Base-by-base conservation (phyloP, 2,797 vertebrate species). In the Leptoclinus maculatus region DNA sequence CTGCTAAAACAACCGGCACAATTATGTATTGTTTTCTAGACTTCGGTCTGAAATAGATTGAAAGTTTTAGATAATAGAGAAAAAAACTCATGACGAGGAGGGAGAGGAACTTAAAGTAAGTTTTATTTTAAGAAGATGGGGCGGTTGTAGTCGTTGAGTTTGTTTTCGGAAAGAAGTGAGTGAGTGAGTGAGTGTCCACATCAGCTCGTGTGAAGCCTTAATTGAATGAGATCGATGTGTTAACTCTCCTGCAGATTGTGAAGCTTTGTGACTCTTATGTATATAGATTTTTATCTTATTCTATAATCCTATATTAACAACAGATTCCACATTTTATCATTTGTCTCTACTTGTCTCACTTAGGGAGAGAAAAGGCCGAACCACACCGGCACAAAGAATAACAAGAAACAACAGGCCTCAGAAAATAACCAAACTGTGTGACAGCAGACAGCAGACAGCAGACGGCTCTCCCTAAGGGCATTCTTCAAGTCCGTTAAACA, bases 1-100 rank as follows among this genome's bases (percentile, higher is more conserved):
- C 82, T 84, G 84, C 83, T 87, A 90, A 93, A 94, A 93, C 93
- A 95, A n/a, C 47, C 94, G 56, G 94, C 94, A 95, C 95, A 91
- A 85, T 80, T 27, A 93, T 93, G 94, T 92, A 93, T 85, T 90
- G 88, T 74, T 81, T 67, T 91, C 91, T 91, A 93, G 92, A 91
- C 81, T 89, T 91, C 88, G 91, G 85, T 83, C 84, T 85, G 79
- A 86, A 89, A 81, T 47, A 76, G 84, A 88, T 64, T 78, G 75
- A 82, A 82, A 63, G 57, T 58, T 87, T 78, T 73, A 79, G 87
- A 87, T 83, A 32, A 69, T 49, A 64, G 76, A 80, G 27, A 51
- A 43, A 47, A 10, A 10, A 38, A 38, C 60, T 69, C 49, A 72
- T 3, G 10, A 34, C 29, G 8, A 68, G 47, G 57, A 81, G 56